A percentile compares a stretch with the other conserved stretches of the same genome.
Conservation (phyloP, 2,888 invertebrate species). For the Ariolimax columbianus region DNA sequence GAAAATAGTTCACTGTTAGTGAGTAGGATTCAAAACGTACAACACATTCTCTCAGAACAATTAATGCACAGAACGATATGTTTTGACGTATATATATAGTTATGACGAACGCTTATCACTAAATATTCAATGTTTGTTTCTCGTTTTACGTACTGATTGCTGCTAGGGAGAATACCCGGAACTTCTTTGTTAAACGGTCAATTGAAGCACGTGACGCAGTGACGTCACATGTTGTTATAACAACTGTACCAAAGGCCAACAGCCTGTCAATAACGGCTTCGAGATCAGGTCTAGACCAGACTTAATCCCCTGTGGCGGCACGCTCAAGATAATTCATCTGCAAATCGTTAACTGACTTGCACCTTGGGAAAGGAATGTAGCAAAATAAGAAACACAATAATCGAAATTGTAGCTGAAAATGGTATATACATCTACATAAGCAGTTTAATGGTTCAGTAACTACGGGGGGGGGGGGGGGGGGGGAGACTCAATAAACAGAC, state of each 20-base stretch:
- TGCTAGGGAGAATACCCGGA: slow-evolving; percentile 40
- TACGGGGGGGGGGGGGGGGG: no score
- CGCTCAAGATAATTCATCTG: no score
- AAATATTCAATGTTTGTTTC: not conserved
- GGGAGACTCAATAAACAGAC: no score
- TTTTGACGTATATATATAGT: not conserved
- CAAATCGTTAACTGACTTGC: no score
- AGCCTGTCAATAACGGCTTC: no score
- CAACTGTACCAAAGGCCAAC: slow-evolving; percentile 61
- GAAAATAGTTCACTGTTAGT: slow-evolving; percentile 57
- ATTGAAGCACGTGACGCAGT: slow-evolving; percentile 63
- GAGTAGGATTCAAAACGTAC: not conserved
- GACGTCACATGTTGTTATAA: slow-evolving; percentile 75
- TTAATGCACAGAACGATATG: not conserved
- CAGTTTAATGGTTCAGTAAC: no score
- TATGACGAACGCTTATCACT: not conserved
- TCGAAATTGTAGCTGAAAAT: no score
- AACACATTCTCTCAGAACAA: not conserved
- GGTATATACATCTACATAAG: no score
- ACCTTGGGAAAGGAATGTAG: no score
- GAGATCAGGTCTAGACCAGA: no score
- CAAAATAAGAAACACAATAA: no score
- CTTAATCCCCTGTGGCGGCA: no score
- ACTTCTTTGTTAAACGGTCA: slow-evolving; percentile 62
- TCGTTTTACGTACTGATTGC: slow-evolving; percentile 23